phyloP scores from a whole-genome alignment of 2,888 invertebrate genomes.

The Aricia artaxerxes region DNA sequence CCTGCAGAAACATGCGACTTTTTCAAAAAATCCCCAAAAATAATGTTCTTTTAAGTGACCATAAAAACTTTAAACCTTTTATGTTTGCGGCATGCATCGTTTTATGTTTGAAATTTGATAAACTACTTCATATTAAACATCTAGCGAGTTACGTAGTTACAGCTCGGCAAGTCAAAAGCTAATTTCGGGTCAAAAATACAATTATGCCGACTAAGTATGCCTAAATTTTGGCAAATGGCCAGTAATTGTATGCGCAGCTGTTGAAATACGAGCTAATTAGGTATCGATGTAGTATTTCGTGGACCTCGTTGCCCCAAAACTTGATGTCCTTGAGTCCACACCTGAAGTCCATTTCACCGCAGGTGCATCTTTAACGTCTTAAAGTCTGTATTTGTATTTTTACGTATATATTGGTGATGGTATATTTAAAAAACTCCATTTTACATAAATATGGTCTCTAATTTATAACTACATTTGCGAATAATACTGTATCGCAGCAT shows the following conservation, averaged over 20 bases:
- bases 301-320: background rate
- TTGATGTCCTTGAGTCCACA: conserved; percentile 7
- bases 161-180: background rate
- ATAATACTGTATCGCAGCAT: too few species aligned
- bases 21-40: background rate
- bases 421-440: background rate
- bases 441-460: background rate
- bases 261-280: conserved; percentile 8
- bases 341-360: background rate
- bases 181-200: conserved; percentile 1
- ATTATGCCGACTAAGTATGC: background rate
- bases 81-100: conserved; percentile 8
- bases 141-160: background rate
- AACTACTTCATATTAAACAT: background rate
- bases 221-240: conserved; percentile 4
- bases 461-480: too few species aligned
- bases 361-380: conserved; percentile 1
- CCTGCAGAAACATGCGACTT: background rate
- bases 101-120: background rate
- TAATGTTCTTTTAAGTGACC: conserved; percentile 12
- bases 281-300: background rate
- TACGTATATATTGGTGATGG: background rate
- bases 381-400: background rate
- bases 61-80: conserved; percentile 17
- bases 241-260: background rate